These are phyloP conservation scores for Etheostoma cragini DNA, from an alignment of 2,113 vertebrate genomes.

Conservation along the genomic window DNA sequence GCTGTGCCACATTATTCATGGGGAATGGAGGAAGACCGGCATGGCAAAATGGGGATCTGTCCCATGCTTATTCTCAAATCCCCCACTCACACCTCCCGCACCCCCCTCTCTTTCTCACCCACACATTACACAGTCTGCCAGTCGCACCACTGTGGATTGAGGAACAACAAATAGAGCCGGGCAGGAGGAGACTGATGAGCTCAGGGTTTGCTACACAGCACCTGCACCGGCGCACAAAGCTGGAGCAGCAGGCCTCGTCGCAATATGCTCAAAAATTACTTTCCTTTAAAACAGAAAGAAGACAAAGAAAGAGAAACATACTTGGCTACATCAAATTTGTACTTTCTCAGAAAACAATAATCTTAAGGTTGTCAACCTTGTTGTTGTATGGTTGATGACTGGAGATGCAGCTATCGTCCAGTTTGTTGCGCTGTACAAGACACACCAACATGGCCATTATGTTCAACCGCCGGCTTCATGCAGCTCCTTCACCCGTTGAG, in stretches of 20 bases:
- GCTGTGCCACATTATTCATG: conserved; percentile 90
- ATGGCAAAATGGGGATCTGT: conserved; percentile 76
- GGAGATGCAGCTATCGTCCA: conserved; percentile 23
- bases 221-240: conserved; percentile 53
- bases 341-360: conserved; percentile 15
- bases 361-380: background rate
- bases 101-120: conserved; percentile 69
- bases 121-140: conserved; percentile 87
- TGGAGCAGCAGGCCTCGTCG: conserved; percentile 35
- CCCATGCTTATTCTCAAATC: conserved; percentile 90
- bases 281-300: conserved; percentile 24
- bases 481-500: conserved; percentile 3
- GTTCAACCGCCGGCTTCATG: conserved; percentile 3
- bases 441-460: conserved; percentile 5
- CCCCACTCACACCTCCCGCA: conserved; percentile 56
- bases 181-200: conserved; percentile 70
- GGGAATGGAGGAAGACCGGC: conserved; percentile 84
- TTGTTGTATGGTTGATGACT: background rate
- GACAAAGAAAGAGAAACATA: background rate
- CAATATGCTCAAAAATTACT: conserved; percentile 39
- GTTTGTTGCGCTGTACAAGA: background rate
- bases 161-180: conserved; percentile 73
- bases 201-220: conserved; percentile 65
- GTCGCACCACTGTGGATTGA: conserved; percentile 84
- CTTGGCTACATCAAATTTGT: background rate